Evolutionary conservation across 2,113 vertebrate species (phyloP).

Genomic region (Cariama cristata): DNA sequence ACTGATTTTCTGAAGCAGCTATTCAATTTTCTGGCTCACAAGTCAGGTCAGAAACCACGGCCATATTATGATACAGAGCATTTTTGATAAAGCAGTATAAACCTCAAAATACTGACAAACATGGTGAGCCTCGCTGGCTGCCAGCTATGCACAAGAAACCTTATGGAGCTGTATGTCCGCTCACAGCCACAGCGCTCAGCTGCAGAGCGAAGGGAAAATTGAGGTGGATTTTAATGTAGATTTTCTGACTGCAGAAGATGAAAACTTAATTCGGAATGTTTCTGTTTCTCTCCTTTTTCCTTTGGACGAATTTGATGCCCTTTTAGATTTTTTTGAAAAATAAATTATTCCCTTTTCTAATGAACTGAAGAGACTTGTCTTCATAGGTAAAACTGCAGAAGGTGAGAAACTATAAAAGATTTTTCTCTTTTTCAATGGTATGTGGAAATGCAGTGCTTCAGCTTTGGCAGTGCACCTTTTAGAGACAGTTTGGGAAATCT

Average conservation of each 20-base stretch:
- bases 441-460: not conserved
- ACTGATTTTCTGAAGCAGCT: not conserved
- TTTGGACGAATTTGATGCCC: not conserved
- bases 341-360: not conserved
- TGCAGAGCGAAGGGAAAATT: not conserved
- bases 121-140: not conserved
- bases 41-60: not conserved
- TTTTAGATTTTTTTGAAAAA: not conserved
- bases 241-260: not conserved
- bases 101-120: conserved; percentile 25
- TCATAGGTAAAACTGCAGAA: not conserved
- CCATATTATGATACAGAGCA: not conserved
- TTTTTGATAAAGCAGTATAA: conserved; percentile 21
- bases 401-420: not conserved
- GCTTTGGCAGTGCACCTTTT: not conserved
- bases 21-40: conserved; percentile 45
- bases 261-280: not conserved
- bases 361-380: not conserved
- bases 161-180: not conserved
- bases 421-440: not conserved
- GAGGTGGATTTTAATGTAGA: not conserved
- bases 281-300: not conserved
- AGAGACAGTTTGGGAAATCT: not conserved
- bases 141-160: not conserved
- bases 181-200: not conserved